Percentiles rank a stretch among this genome's conserved stretches.
Evolutionary conservation across 1,140 invertebrate species (phyloP).

Genomic region (Whitmania pigra): DNA sequence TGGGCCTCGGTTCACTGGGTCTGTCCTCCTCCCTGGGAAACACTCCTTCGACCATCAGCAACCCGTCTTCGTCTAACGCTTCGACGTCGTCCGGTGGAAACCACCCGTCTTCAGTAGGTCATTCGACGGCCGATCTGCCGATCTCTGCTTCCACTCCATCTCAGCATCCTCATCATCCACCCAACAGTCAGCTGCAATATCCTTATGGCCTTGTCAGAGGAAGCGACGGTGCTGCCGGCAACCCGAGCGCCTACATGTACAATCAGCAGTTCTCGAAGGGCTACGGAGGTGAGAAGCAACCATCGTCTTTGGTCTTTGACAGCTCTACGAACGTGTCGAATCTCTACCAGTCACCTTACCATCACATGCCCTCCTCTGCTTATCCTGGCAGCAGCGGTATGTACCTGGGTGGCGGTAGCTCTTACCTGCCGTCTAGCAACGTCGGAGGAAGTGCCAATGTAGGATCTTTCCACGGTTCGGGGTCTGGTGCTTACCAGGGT

Average conservation of each 20-base stretch:
- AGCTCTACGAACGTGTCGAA: background rate
- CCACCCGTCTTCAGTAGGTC: no score
- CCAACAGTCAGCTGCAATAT: conserved; percentile 3
- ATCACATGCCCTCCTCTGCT: background rate
- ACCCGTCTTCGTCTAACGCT: background rate
- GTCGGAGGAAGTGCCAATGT: background rate
- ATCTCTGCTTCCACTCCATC: background rate
- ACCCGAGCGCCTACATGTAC: background rate
- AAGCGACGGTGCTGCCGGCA: background rate
- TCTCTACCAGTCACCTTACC: background rate
- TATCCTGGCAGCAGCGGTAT: conserved; percentile 7
- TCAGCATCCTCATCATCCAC: background rate
- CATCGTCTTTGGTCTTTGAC: background rate
- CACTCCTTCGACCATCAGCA: background rate
- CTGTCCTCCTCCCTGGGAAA: background rate
- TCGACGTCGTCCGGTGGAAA: no score
- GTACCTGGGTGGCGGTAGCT: conserved; percentile 5
- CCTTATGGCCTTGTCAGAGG: background rate
- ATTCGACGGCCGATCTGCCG: no score
- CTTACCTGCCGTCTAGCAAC: background rate
- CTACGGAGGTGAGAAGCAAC: background rate
- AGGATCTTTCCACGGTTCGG: no score
- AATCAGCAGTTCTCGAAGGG: background rate
- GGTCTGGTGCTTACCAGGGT: no score
- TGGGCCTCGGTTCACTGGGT: background rate